Conservation (phyloP, 2,888 invertebrate species). For the Drosophila kanekoi region DNA sequence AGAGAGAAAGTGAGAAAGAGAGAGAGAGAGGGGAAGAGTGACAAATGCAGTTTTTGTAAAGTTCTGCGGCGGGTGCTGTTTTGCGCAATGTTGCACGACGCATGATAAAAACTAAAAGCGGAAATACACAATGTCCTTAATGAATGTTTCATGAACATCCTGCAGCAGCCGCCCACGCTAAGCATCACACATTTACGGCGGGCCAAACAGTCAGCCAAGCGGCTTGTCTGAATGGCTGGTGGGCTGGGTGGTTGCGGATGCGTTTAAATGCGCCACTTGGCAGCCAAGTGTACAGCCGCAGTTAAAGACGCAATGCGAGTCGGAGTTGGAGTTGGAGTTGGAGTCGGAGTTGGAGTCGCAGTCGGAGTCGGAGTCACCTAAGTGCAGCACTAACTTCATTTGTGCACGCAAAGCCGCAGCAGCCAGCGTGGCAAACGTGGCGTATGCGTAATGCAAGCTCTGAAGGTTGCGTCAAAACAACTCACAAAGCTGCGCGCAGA, state of each 20-base stretch:
- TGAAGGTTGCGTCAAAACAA: conserved; percentile 38
- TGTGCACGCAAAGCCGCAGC: conserved; percentile 63
- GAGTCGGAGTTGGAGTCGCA: not conserved
- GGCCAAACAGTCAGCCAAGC: not conserved
- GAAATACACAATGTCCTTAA: conserved; percentile 81
- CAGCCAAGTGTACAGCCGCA: conserved; percentile 28
- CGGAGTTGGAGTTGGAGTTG: not conserved
- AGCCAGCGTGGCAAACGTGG: conserved; percentile 48
- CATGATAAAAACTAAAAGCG: conserved; percentile 67
- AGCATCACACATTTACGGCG: conserved; percentile 5
- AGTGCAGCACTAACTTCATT: conserved; percentile 77
- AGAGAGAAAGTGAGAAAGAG: not conserved
- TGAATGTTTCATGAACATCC: conserved; percentile 83
- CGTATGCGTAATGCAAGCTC: conserved; percentile 67
- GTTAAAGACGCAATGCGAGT: conserved; percentile 14
- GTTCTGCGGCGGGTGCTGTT: conserved; percentile 23
- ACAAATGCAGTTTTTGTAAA: conserved; percentile 17
- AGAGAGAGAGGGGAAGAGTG: not conserved
- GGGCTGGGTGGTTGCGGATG: conserved; percentile 14
- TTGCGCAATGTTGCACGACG: conserved; percentile 28
- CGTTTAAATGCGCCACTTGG: conserved; percentile 52
- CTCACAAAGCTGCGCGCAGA: conserved; percentile 20
- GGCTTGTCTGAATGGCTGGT: not conserved
- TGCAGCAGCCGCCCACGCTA: conserved; percentile 21
- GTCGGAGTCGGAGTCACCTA: conserved; percentile 31